These are phyloP conservation scores for Metallyticus violacea DNA, from an alignment of 2,888 invertebrate species.

Conservation along the genomic window DNA sequence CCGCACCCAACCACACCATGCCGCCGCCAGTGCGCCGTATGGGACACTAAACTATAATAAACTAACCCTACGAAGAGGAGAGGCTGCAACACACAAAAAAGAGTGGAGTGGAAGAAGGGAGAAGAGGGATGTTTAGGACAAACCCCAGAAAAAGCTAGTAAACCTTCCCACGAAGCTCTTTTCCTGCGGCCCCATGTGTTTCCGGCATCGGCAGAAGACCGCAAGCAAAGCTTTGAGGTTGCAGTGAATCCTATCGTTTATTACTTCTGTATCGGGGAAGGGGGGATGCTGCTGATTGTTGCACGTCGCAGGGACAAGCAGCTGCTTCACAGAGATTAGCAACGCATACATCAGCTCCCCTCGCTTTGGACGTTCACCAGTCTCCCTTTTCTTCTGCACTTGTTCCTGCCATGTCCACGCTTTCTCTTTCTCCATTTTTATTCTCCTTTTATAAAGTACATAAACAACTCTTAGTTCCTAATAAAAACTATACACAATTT, in stretches of 20 bases:
- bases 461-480: too few species aligned
- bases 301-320: too few species aligned
- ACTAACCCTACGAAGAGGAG: conserved; percentile 4
- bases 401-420: too few species aligned
- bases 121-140: too few species aligned
- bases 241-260: background rate
- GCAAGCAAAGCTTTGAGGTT: background rate
- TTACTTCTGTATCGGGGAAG: background rate
- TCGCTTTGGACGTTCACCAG: background rate
- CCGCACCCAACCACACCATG: background rate
- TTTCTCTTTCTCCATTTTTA: background rate
- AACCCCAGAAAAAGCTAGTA: background rate
- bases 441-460: too few species aligned
- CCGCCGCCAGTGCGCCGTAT: background rate
- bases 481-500: too few species aligned
- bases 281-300: background rate
- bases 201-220: too few species aligned
- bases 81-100: background rate
- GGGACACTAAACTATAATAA: conserved; percentile 19
- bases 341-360: background rate
- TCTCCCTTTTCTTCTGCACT: background rate
- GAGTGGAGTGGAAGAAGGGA: too few species aligned
- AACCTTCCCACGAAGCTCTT: too few species aligned
- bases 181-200: background rate
- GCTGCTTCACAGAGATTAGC: background rate